These are phyloP conservation scores for Drosophila seclusa DNA, from an alignment of 2,888 invertebrate species.

Conservation along the genomic window DNA sequence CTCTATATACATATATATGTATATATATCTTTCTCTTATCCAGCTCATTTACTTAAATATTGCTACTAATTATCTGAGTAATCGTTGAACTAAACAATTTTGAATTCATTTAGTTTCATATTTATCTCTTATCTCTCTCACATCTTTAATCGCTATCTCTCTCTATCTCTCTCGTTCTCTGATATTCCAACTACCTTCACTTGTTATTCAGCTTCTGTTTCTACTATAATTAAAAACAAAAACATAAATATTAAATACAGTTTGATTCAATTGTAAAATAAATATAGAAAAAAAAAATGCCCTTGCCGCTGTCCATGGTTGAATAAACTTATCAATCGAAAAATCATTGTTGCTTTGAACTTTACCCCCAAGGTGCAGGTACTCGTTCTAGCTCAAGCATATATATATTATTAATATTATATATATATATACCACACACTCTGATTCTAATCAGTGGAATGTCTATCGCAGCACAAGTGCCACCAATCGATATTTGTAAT, in stretches of 20 bases:
- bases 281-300: slow-evolving; percentile 41
- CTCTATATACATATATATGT: neutral
- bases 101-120: neutral
- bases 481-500: slow-evolving; percentile 21
- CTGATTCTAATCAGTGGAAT: slow-evolving; percentile 30
- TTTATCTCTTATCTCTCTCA: neutral
- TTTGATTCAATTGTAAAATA: neutral
- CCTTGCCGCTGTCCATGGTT: slow-evolving; percentile 47
- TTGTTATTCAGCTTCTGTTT: slow-evolving; percentile 37
- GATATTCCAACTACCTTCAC: slow-evolving; percentile 35
- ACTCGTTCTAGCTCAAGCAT: neutral
- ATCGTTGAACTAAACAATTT: neutral
- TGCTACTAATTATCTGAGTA: neutral
- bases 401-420: neutral
- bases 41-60: neutral
- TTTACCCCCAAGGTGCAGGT: slow-evolving; percentile 42
- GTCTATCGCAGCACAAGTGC: slow-evolving; percentile 15
- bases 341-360: slow-evolving; percentile 42
- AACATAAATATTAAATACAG: neutral
- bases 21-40: neutral
- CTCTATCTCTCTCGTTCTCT: neutral
- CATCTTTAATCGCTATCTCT: neutral
- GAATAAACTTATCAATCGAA: slow-evolving; percentile 62
- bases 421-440: neutral
- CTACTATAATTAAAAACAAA: slow-evolving; percentile 8